Percentiles rank a stretch among this genome's conserved stretches.
These are phyloP conservation scores for Periophthalmus magnuspinnatus DNA, from an alignment of 2,797 vertebrate species.

Conservation along the genomic window DNA sequence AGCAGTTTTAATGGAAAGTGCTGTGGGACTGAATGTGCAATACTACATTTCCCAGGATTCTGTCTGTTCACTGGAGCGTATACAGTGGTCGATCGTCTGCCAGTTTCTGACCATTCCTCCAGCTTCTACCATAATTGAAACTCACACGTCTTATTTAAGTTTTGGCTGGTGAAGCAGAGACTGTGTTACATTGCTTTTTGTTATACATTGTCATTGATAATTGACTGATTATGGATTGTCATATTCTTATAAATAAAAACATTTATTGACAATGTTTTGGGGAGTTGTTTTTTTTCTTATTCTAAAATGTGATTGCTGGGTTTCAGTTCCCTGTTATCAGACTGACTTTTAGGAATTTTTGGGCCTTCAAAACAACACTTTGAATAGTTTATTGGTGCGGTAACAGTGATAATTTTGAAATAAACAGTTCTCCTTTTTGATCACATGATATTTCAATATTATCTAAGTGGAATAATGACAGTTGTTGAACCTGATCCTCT, in stretches of 20 bases:
- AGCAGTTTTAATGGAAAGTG: constrained; percentile 48
- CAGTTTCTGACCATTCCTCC: constrained; percentile 16
- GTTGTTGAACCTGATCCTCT: no score
- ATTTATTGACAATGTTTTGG: constrained; percentile 85
- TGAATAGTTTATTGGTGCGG: no score
- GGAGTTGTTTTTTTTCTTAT: neutral
- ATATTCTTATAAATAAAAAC: constrained; percentile 98
- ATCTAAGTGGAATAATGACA: no score
- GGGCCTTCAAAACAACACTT: no score
- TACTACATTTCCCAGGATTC: constrained; percentile 40
- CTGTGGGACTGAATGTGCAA: constrained; percentile 39
- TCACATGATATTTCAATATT: no score
- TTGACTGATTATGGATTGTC: constrained; percentile 94
- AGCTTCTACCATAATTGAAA: constrained; percentile 7
- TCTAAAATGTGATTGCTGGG: neutral
- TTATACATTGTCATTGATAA: constrained; percentile 49
- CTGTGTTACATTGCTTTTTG: constrained; percentile 65
- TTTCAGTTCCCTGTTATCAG: no score
- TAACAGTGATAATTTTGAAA: no score
- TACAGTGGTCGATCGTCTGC: constrained; percentile 43
- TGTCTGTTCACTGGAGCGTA: constrained; percentile 41
- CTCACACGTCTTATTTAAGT: constrained; percentile 81
- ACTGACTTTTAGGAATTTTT: no score
- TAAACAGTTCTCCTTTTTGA: no score
- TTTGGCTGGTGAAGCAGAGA: constrained; percentile 56